Percentiles rank a stretch among this genome's conserved stretches.
Conservation (phyloP, 2,888 invertebrate species). For the Pyrrhosoma nymphula region DNA sequence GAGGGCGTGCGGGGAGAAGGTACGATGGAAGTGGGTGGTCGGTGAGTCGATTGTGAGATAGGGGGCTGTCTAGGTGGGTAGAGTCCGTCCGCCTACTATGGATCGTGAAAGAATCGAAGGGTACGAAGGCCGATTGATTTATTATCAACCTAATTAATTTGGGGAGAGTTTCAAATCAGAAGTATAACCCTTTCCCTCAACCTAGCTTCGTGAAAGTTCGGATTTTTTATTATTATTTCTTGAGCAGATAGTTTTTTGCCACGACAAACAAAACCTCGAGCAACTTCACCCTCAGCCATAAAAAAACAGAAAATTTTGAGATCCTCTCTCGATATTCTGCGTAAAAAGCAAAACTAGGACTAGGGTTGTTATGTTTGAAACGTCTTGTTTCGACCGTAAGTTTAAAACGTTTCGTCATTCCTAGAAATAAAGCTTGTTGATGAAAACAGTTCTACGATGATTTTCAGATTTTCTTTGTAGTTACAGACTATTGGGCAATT, state of each 20-base stretch:
- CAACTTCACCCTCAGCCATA: neutral
- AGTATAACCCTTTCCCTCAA: neutral
- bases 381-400: no score
- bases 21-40: neutral
- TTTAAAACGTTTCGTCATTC: no score
- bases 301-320: no score
- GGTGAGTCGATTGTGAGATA: neutral
- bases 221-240: neutral
- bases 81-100: neutral
- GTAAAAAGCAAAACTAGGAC: no score
- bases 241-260: neutral
- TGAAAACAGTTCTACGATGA: no score
- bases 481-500: no score
- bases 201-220: neutral
- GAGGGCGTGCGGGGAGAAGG: neutral
- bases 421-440: no score
- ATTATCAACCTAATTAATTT: conserved; percentile 29
- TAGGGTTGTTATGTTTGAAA: no score
- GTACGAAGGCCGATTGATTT: neutral
- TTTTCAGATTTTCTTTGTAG: no score
- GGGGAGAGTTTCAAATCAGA: neutral
- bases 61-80: neutral
- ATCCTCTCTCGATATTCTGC: no score
- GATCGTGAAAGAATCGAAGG: neutral
- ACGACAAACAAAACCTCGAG: neutral